Percentiles rank a stretch among this genome's conserved stretches.
phyloP scores from a whole-genome alignment of 1,140 invertebrate genomes.

The Trichonephila inaurata region DNA sequence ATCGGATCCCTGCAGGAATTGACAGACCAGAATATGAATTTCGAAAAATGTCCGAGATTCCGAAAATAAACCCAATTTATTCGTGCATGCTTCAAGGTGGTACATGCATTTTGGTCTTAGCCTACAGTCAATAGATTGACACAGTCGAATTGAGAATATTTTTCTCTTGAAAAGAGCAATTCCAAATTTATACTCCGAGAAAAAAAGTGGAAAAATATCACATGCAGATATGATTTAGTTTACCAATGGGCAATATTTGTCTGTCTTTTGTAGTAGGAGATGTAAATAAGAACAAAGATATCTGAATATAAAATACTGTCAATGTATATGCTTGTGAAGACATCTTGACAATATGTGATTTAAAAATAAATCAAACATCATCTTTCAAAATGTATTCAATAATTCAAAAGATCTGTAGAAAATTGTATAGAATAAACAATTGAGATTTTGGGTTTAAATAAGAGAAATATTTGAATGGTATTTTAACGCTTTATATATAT shows the following conservation, averaged over 20 bases:
- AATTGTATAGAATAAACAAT: no score
- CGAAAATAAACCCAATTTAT: constrained; percentile 32
- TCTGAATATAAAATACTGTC: no score
- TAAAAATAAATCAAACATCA: no score
- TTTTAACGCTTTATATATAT: no score
- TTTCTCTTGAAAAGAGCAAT: background rate
- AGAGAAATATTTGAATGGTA: no score
- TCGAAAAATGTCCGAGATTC: background rate
- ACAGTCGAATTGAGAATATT: constrained; percentile 18
- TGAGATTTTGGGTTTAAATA: no score
- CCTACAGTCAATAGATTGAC: constrained; percentile 17
- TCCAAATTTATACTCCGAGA: background rate
- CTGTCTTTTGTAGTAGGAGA: no score
- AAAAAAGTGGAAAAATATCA: background rate
- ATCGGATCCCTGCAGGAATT: background rate
- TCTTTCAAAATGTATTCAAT: no score
- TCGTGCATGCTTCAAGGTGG: background rate
- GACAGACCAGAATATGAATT: constrained; percentile 21
- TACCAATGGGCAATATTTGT: background rate
- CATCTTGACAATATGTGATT: no score
- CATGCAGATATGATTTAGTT: background rate
- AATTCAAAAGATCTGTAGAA: no score
- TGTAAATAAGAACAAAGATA: no score
- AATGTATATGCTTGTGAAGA: no score
- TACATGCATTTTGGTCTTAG: background rate